Percentiles rank a stretch among this genome's conserved stretches.
Conservation (phyloP, 2,113 vertebrate genomes). For the Tetrao urogallus region DNA sequence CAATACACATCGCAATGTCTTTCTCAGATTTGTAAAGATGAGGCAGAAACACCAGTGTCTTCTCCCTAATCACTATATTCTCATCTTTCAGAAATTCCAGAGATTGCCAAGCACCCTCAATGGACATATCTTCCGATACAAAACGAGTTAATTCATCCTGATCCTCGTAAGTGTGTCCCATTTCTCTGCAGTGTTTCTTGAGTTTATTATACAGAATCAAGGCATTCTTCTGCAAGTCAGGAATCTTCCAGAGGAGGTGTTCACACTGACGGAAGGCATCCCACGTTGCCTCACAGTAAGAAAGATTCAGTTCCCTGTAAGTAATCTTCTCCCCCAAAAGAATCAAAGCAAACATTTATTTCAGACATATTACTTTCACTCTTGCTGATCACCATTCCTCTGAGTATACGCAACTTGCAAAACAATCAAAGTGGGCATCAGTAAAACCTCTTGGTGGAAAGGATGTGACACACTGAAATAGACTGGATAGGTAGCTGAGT, state of each 20-base stretch:
- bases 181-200: slow-evolving; percentile 72
- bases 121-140: slow-evolving; percentile 44
- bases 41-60: slow-evolving; percentile 68
- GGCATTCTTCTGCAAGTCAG: slow-evolving; percentile 75
- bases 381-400: background rate
- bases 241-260: slow-evolving; percentile 73
- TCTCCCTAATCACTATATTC: slow-evolving; percentile 70
- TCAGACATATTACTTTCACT: background rate
- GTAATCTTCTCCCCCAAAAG: slow-evolving; percentile 73
- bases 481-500: background rate
- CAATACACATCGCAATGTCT: slow-evolving; percentile 74
- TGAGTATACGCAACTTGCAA: background rate
- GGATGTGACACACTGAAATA: background rate
- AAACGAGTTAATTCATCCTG: slow-evolving; percentile 51
- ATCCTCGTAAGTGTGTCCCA: slow-evolving; percentile 81
- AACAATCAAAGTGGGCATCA: background rate
- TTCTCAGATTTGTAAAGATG: slow-evolving; percentile 79
- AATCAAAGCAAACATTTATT: slow-evolving; percentile 44
- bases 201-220: slow-evolving; percentile 78
- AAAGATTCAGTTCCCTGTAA: slow-evolving; percentile 72
- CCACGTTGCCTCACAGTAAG: slow-evolving; percentile 81
- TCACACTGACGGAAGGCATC: slow-evolving; percentile 69
- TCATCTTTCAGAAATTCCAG: slow-evolving; percentile 80
- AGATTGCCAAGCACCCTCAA: slow-evolving; percentile 72
- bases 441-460: background rate